phyloP scores from a whole-genome alignment of 2,888 invertebrate species.

The Chrysina gloriosa region DNA sequence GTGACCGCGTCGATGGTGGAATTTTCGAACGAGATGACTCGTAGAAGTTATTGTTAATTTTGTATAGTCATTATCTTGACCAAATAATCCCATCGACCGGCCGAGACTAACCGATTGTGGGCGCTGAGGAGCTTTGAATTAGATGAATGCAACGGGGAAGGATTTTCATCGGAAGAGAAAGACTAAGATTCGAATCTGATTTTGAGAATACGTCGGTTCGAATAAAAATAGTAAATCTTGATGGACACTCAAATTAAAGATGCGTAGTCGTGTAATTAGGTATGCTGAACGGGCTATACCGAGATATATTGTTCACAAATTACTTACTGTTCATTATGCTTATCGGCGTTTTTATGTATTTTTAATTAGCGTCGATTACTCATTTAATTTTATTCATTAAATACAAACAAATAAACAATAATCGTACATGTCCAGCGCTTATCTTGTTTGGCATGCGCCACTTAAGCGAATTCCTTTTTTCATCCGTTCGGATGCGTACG shows the following conservation, averaged over 20 bases:
- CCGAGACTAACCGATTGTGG: conserved; percentile 5
- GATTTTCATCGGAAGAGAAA: neutral
- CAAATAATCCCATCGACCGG: conserved; percentile 35
- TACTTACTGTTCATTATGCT: neutral
- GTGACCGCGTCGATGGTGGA: neutral
- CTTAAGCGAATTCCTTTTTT: neutral
- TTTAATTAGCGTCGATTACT: conserved; percentile 12
- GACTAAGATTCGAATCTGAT: neutral
- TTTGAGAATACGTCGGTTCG: too few species aligned
- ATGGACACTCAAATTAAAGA: too few species aligned
- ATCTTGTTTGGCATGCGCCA: neutral
- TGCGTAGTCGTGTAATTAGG: too few species aligned
- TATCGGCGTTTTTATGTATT: conserved; percentile 22
- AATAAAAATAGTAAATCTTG: too few species aligned
- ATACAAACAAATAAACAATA: neutral
- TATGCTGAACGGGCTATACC: too few species aligned
- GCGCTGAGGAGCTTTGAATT: neutral
- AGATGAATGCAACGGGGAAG: neutral
- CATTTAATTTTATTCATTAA: neutral
- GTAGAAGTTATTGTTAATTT: conserved; percentile 39
- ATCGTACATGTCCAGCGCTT: neutral
- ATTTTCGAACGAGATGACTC: conserved; percentile 27
- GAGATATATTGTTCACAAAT: too few species aligned
- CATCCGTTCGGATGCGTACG: neutral
- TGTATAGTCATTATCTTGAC: conserved; percentile 39